Evolutionary conservation across 2,113 vertebrate genomes (phyloP), one percentile per base, ranked within the genome.

Genomic region (Numenius arquata): DNA sequence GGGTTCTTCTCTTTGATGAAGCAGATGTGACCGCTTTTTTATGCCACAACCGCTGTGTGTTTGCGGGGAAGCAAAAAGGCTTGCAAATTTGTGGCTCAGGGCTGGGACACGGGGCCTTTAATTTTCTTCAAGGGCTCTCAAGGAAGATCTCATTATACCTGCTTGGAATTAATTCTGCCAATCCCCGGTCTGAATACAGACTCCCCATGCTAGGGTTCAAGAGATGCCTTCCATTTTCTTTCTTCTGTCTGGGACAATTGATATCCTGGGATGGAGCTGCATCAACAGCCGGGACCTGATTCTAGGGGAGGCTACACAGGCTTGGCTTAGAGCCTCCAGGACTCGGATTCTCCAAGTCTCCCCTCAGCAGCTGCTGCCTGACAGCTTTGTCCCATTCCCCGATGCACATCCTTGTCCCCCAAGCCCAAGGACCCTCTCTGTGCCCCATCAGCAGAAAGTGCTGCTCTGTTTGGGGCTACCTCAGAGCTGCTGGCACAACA

Each of bases 91-190:
- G 73, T 32, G 88, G 77, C 70, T 89, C 3, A 8, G 78, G 63
- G 84, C 84, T 83, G 89, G 72, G 89, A 77, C 67, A 32, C 5
- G 30, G 62, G 72, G 84, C 72, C 82, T 90, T 91, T 90, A 41
- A 90, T 96, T 97, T 78, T n/a, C 82, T 75, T 96, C 77, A 77
- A 96, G 95, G 83, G 50, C 90, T 89, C 95, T 97, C 8, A 1
- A 95, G 91, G 80, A 85, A 47, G 77, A 90, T 83, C 88, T 94
- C 56, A 5, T 92, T 77, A 74, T 96, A 92, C 53, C 86, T 61
- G 90, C 67, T 73, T 3, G 4, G 90, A 96, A 96, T 95, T 80
- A 89, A 94, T 96, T 94, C 83, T 87, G 83, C 85, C 79, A 43
- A 9, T 70, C 53, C 56, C 48, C 22, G 2, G 30, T 8, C 81